Evolutionary conservation across 2,888 invertebrate species (phyloP).

Genomic region (Tinea semifulvella): DNA sequence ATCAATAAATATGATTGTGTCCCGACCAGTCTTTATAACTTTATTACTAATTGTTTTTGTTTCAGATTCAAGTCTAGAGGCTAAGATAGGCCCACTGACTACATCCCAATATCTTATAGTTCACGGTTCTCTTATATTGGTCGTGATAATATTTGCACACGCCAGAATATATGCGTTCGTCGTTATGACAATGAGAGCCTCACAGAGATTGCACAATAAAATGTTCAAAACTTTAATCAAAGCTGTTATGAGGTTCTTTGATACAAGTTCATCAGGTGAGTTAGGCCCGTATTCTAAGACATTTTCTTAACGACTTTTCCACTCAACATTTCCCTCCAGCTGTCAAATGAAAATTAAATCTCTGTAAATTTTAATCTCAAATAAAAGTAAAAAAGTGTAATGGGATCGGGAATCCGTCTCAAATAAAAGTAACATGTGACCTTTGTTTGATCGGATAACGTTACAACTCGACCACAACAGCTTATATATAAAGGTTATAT

Average conservation of each 20-base stretch:
- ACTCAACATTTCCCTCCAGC: too few relatives aligned
- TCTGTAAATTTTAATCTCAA: too few relatives aligned
- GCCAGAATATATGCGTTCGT: constrained; percentile 69
- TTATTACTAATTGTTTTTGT: constrained; percentile 19
- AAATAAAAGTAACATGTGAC: too few relatives aligned
- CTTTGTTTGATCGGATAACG: too few relatives aligned
- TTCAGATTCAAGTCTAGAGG: constrained; percentile 40
- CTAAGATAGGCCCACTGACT: constrained; percentile 38
- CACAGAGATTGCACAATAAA: constrained; percentile 73
- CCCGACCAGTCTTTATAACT: constrained; percentile 8
- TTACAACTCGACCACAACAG: too few relatives aligned
- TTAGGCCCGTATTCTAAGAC: too few relatives aligned
- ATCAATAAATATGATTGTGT: neutral
- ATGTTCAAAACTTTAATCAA: constrained; percentile 78
- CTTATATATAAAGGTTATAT: too few relatives aligned
- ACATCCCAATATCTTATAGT: constrained; percentile 42
- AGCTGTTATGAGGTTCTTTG: constrained; percentile 79
- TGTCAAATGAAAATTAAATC: too few relatives aligned
- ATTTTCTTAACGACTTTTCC: too few relatives aligned
- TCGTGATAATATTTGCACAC: constrained; percentile 53
- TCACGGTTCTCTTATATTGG: constrained; percentile 37
- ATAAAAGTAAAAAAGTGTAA: too few relatives aligned
- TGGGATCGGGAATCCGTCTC: too few relatives aligned
- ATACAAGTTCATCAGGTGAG: constrained; percentile 79
- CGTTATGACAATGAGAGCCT: constrained; percentile 69